These are phyloP conservation scores for Eira barbara DNA, from an alignment of 2,113 vertebrate genomes.

Conservation along the genomic window DNA sequence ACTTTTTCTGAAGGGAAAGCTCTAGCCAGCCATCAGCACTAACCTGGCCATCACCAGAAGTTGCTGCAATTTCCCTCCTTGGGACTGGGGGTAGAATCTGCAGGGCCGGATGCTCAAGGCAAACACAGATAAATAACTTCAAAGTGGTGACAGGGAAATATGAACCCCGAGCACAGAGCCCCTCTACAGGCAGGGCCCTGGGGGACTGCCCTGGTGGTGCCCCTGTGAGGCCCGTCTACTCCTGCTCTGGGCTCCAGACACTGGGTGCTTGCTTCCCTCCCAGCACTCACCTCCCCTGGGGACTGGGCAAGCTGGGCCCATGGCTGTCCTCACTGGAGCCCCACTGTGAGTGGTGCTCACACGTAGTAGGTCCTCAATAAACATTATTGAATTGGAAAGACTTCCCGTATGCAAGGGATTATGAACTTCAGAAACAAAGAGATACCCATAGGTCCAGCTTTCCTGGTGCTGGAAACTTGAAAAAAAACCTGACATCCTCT, in stretches of 20 bases:
- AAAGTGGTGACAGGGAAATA: not conserved
- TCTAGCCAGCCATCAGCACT: not conserved
- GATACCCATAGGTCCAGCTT: not conserved
- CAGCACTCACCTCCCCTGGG: not conserved
- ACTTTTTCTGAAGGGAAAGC: not conserved
- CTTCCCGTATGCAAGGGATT: not conserved
- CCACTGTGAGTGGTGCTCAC: not conserved
- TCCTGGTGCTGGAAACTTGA: not conserved
- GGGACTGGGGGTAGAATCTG: not conserved
- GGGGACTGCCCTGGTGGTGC: rapidly evolving
- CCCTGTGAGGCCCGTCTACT: too few relatives aligned
- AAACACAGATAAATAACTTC: not conserved
- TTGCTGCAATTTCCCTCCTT: not conserved
- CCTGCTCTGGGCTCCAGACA: not conserved
- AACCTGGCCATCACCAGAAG: not conserved
- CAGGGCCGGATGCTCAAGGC: not conserved
- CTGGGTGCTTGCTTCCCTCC: too few relatives aligned
- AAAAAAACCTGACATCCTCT: not conserved
- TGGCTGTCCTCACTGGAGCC: not conserved
- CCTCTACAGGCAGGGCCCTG: not conserved
- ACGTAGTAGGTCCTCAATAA: not conserved
- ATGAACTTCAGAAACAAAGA: not conserved
- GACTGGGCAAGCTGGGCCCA: not conserved
- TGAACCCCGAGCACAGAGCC: not conserved
- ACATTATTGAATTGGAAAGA: not conserved